Evolutionary conservation across 2,888 invertebrate genomes (phyloP).

Genomic region (Resseliella maxima): DNA sequence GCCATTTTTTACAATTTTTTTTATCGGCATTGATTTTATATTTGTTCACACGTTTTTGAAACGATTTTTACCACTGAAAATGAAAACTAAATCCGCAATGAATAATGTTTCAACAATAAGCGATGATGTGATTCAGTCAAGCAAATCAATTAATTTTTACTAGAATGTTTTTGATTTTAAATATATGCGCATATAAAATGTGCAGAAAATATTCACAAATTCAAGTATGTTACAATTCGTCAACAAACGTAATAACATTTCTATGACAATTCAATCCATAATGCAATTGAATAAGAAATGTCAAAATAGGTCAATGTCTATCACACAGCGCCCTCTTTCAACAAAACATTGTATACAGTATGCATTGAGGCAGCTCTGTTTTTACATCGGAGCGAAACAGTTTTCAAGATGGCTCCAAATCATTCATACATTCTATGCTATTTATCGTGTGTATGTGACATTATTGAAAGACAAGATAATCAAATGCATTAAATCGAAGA

Average conservation of each 20-base stretch:
- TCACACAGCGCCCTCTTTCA: not conserved
- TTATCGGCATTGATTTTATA: not conserved
- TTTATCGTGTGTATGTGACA: slow-evolving; percentile 40
- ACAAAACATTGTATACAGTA: not conserved
- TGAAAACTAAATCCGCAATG: too few species aligned
- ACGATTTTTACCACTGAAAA: too few species aligned
- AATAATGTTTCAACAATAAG: too few species aligned
- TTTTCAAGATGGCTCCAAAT: slow-evolving; percentile 25
- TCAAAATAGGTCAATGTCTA: not conserved
- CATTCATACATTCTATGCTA: not conserved
- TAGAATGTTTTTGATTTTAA: too few species aligned
- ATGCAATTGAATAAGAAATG: not conserved
- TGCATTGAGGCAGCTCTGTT: too few species aligned
- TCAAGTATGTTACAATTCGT: not conserved
- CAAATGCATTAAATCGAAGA: not conserved
- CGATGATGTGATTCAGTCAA: too few species aligned
- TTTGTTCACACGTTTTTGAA: too few species aligned
- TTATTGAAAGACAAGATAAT: not conserved
- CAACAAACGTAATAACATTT: not conserved
- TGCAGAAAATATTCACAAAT: not conserved
- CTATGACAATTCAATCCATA: not conserved
- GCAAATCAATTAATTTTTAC: too few species aligned
- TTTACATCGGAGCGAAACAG: not conserved
- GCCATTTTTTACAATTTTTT: not conserved
- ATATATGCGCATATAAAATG: too few species aligned